Evolutionary conservation across 1,140 invertebrate species (phyloP), one percentile per base, ranked within the genome.

Genomic region (Pseudomyrmex sp.): DNA sequence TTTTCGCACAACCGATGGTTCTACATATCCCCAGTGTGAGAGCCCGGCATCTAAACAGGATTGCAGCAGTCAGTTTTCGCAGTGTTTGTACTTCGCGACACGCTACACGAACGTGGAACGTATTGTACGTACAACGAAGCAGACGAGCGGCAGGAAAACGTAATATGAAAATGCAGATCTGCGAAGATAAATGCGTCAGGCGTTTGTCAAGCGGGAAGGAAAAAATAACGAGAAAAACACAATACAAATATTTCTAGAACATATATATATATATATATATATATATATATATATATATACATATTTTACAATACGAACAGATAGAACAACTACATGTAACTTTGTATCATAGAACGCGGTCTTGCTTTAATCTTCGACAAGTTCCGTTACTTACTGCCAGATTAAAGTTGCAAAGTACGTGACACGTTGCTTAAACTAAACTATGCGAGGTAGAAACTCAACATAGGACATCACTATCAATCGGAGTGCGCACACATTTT

Each of bases 321-420:
- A 8, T 26, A 75, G 26, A 63, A 10, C 15, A 63, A 9, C n/a
- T 20, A 26, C n/a, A 15, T 63, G 44, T 48, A 35, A 35, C 35
- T 35, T 35, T 35, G 5, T 18, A 75, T 75, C 48, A 63, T 48
- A 63, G 44, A 35, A 63, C 63, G 73, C 15, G 48, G 44, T 50
- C 73, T 75, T 63, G 20, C 44, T 63, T 75, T 62, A 75, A 75
- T 75, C 59, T 50, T 74, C 10, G 20, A 75, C 20, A 63, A 75
- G 73, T 62, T 75, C 62, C 18, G 44, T 75, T 75, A 63, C 63
- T 75, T 75, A 75, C 44, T 46, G 73, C 59, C 73, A 75, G 59
- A 75, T 75, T 75, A 75, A 75, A 75, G 59, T 75, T 75, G 46
- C 58, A 75, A 75, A 63, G 73, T 65, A 75, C 20, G 73, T 75